Evolutionary conservation across 2,113 vertebrate species (phyloP).

Genomic region (Rhipidura dahli): DNA sequence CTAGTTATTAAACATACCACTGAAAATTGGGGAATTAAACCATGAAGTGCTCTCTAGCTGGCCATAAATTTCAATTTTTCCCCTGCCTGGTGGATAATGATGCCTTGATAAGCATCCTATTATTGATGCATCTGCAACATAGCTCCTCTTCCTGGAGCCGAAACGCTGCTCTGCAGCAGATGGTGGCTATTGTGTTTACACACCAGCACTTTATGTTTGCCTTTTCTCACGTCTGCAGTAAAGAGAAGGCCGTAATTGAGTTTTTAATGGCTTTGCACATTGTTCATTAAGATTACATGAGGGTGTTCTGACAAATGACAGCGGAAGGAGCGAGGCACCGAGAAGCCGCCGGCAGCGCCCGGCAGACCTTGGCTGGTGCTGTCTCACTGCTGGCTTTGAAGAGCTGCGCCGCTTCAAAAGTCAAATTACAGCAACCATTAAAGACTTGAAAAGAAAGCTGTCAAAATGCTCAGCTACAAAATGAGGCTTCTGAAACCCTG

Average conservation of each 20-base stretch:
- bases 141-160: slow-evolving; percentile 64
- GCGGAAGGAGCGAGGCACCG: slow-evolving; percentile 58
- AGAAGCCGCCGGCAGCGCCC: neutral
- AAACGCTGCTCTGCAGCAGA: slow-evolving; percentile 69
- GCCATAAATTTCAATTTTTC: slow-evolving; percentile 74
- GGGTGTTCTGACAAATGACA: slow-evolving; percentile 58
- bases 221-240: slow-evolving; percentile 76
- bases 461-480: neutral
- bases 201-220: slow-evolving; percentile 82
- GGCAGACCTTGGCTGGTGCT: slow-evolving; percentile 13
- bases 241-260: slow-evolving; percentile 81
- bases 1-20: slow-evolving; percentile 67
- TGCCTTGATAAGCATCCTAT: slow-evolving; percentile 70
- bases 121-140: slow-evolving; percentile 73
- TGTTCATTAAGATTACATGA: slow-evolving; percentile 81
- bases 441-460: neutral
- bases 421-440: slow-evolving; percentile 3
- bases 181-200: slow-evolving; percentile 82
- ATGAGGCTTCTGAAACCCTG: neutral
- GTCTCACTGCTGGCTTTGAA: slow-evolving; percentile 15
- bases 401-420: neutral
- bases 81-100: slow-evolving; percentile 69
- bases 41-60: slow-evolving; percentile 73
- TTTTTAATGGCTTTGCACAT: slow-evolving; percentile 88
- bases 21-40: slow-evolving; percentile 72